Percentiles rank a stretch among this genome's conserved stretches.
Evolutionary conservation across 2,888 invertebrate genomes (phyloP).

Genomic region (Acrobasis suavella): DNA sequence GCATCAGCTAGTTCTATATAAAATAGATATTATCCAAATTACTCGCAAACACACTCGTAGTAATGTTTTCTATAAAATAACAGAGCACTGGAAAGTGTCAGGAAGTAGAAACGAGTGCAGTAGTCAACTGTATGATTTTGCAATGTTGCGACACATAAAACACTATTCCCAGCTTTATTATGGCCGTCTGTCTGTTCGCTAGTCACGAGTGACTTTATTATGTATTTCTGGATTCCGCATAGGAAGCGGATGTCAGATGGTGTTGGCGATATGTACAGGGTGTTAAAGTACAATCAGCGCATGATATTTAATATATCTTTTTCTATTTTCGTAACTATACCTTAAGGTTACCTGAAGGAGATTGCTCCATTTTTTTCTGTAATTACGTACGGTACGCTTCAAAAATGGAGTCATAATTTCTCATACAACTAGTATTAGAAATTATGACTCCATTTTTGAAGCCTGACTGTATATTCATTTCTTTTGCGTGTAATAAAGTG

Average conservation of each 20-base stretch:
- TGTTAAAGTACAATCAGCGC: neutral
- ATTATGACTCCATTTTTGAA: too few species aligned
- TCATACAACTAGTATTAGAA: too few species aligned
- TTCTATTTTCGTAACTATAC: too few species aligned
- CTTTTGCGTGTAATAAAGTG: too few species aligned
- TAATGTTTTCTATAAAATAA: constrained; percentile 24
- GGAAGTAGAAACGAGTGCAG: constrained; percentile 16
- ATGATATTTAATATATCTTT: too few species aligned
- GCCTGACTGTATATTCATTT: too few species aligned
- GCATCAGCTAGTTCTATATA: too few species aligned
- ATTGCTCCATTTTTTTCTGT: too few species aligned
- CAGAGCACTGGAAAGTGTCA: constrained; percentile 16
- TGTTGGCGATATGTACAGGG: neutral
- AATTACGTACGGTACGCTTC: too few species aligned
- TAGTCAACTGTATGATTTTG: constrained; percentile 16
- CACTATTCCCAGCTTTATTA: constrained; percentile 10
- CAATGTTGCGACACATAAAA: constrained; percentile 18
- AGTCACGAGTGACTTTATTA: constrained; percentile 24
- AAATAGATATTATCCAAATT: constrained; percentile 7
- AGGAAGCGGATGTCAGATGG: constrained; percentile 12
- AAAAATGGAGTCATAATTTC: too few species aligned
- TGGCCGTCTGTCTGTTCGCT: constrained; percentile 14
- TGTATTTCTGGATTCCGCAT: constrained; percentile 13
- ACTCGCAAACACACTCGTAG: neutral
- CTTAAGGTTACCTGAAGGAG: too few species aligned